Percentiles rank a stretch among this genome's conserved stretches.
Evolutionary conservation across 2,888 invertebrate genomes (phyloP).

Genomic region (Oscheius onirici): DNA sequence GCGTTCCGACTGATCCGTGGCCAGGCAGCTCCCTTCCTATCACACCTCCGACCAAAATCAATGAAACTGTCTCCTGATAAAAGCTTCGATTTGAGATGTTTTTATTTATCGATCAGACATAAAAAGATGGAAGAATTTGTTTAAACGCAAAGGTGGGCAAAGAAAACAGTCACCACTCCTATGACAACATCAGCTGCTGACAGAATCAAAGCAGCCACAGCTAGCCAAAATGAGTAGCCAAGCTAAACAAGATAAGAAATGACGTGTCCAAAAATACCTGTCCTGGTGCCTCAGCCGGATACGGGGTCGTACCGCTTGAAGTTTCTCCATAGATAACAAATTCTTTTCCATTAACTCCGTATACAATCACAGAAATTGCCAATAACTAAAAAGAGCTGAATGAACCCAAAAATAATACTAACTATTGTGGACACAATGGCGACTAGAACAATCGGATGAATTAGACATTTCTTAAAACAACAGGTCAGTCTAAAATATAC

Average conservation of each 20-base stretch:
- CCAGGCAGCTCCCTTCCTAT: conserved; percentile 6
- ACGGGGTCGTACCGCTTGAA: not conserved
- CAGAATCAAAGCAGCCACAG: conserved; percentile 46
- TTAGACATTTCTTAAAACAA: conserved; percentile 27
- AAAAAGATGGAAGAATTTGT: not conserved
- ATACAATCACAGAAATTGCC: conserved; percentile 28
- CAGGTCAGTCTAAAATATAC: conserved; percentile 21
- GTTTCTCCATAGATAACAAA: conserved; percentile 25
- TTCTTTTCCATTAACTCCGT: conserved; percentile 33
- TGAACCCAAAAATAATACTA: too few species aligned
- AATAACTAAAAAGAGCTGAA: not conserved
- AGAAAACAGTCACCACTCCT: conserved; percentile 43
- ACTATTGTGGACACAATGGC: conserved; percentile 15
- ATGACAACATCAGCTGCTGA: conserved; percentile 50
- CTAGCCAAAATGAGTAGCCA: conserved; percentile 56
- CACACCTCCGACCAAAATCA: conserved; percentile 6
- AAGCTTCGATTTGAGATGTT: conserved; percentile 1
- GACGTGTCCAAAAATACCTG: not conserved
- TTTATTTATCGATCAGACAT: conserved; percentile 2
- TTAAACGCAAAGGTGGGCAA: conserved; percentile 54
- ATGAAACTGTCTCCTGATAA: conserved; percentile 4
- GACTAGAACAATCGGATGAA: conserved; percentile 17
- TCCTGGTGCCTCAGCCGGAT: not conserved
- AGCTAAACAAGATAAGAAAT: conserved; percentile 31
- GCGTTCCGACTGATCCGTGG: conserved; percentile 27